These are phyloP conservation scores for Paramisgurnus dabryanus DNA, from an alignment of 2,113 vertebrate genomes.

Conservation along the genomic window DNA sequence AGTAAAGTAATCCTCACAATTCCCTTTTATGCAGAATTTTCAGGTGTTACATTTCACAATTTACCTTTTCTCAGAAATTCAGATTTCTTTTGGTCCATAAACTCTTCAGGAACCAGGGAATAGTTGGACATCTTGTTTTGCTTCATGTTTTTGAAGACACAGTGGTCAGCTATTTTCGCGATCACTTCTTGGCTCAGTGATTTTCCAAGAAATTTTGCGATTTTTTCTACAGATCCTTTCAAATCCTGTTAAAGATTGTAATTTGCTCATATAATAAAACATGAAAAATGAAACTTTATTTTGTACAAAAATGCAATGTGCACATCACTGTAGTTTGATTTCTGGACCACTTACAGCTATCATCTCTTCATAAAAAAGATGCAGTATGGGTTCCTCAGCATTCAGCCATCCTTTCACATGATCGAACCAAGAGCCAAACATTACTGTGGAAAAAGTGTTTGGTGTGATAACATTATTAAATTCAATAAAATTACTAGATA, in stretches of 20 bases:
- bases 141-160: conserved; percentile 74
- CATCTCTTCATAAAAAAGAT: conserved; percentile 66
- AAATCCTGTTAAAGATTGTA: conserved; percentile 61
- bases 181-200: conserved; percentile 56
- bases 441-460: conserved; percentile 56
- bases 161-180: conserved; percentile 63
- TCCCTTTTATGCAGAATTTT: no score
- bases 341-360: conserved; percentile 48
- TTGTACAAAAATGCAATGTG: not conserved
- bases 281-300: no score
- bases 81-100: conserved; percentile 67
- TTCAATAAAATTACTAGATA: no score
- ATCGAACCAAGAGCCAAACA: conserved; percentile 76
- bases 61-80: conserved; percentile 75
- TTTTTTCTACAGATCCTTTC: conserved; percentile 51
- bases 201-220: conserved; percentile 64
- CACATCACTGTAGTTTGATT: not conserved
- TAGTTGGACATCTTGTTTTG: conserved; percentile 76
- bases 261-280: no score
- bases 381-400: conserved; percentile 58
- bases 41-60: not conserved
- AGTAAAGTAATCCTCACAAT: no score
- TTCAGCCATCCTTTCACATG: conserved; percentile 73
- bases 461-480: not conserved
- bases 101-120: conserved; percentile 60